Percentiles rank a stretch among this genome's conserved stretches.
Conservation (phyloP, 2,113 vertebrate genomes). For the Oxyura jamaicensis region DNA sequence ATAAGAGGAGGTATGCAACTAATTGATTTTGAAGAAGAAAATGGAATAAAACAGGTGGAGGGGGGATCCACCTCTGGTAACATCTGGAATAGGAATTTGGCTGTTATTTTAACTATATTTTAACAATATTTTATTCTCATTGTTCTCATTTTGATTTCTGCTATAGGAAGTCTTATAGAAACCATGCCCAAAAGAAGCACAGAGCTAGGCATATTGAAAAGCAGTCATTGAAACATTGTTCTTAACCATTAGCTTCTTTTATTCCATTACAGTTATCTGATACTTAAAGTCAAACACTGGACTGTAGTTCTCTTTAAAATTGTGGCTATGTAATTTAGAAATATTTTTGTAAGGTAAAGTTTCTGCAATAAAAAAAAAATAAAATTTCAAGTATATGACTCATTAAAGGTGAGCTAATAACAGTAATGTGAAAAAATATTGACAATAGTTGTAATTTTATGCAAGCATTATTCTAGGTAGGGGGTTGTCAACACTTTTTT, state of each 20-base stretch:
- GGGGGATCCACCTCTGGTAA: neutral
- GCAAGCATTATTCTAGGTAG: neutral
- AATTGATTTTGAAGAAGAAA: neutral
- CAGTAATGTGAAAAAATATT: neutral
- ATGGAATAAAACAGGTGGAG: neutral
- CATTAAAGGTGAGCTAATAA: neutral
- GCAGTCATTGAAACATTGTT: neutral
- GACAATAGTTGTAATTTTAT: neutral
- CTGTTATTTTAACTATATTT: neutral
- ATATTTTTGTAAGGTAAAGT: neutral
- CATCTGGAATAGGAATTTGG: neutral
- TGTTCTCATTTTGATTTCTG: neutral
- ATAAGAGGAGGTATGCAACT: neutral
- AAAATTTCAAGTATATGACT: neutral
- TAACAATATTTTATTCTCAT: neutral
- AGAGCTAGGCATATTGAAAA: neutral
- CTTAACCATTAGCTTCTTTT: neutral
- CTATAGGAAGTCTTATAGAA: neutral
- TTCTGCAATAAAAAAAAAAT: neutral
- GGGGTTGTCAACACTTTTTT: neutral
- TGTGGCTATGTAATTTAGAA: neutral
- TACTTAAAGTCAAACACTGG: neutral
- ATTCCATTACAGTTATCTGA: neutral
- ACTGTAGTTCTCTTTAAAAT: neutral
- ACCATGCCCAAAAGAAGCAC: neutral